Percentiles rank a stretch among this genome's conserved stretches.
Conservation (phyloP, 2,113 vertebrate species). For the Cavia porcellus region DNA sequence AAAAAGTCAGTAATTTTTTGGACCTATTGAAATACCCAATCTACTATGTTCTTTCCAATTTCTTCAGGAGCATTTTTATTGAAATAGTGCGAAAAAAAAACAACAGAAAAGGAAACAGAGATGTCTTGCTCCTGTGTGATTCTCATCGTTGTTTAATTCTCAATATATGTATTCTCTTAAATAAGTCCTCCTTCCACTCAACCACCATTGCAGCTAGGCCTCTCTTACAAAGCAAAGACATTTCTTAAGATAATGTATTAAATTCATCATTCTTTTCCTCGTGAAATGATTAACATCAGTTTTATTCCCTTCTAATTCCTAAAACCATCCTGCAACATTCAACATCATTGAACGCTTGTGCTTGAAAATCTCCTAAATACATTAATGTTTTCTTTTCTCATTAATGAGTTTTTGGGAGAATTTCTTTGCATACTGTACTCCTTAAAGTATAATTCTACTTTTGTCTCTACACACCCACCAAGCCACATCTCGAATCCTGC, state of each 20-base stretch:
- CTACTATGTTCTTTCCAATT: neutral
- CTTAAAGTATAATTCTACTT: neutral
- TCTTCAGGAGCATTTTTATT: neutral
- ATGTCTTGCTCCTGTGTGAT: neutral
- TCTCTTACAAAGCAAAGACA: neutral
- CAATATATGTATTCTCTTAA: neutral
- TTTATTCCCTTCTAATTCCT: neutral
- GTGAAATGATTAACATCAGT: neutral
- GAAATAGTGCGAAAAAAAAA: neutral
- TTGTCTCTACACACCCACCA: neutral
- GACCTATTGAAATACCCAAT: neutral
- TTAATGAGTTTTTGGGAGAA: neutral
- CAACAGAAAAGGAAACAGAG: neutral
- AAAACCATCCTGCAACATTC: neutral
- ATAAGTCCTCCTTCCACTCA: neutral
- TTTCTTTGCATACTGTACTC: neutral
- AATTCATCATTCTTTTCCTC: neutral
- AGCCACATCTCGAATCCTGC: neutral
- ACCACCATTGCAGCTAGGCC: neutral
- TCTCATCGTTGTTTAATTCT: neutral
- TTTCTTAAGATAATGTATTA: neutral
- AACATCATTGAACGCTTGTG: slow-evolving; percentile 5
- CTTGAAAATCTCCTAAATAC: neutral
- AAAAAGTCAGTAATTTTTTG: neutral
- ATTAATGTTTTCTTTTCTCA: neutral